These are phyloP conservation scores for Ceyx erithaca DNA, from an alignment of 2,797 vertebrate species.

Conservation along the genomic window DNA sequence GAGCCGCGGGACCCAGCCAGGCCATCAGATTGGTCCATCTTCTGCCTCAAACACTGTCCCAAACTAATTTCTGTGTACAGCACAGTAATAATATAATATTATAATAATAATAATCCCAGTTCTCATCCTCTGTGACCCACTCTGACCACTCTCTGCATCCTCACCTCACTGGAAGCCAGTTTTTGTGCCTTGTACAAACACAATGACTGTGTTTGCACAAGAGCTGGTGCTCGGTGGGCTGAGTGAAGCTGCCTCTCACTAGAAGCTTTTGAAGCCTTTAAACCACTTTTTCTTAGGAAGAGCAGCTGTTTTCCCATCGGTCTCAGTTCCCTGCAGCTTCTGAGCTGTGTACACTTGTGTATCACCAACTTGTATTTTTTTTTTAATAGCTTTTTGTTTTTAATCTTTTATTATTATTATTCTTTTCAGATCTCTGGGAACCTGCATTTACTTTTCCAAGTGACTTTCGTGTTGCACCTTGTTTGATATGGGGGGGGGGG, in stretches of 20 bases:
- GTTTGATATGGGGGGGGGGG: neutral
- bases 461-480: neutral
- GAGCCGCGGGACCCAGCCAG: accelerated
- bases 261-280: conserved; percentile 26
- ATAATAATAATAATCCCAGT: neutral
- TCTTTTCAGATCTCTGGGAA: neutral
- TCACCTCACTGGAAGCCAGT: accelerated
- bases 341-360: neutral
- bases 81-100: neutral
- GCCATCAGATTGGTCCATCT: neutral
- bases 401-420: too few relatives aligned
- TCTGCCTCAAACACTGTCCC: neutral
- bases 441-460: neutral
- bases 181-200: neutral
- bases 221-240: accelerated
- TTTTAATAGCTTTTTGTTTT: too few relatives aligned
- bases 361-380: neutral
- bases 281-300: neutral
- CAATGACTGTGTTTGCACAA: neutral
- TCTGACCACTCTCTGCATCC: neutral
- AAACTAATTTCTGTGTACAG: neutral
- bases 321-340: neutral
- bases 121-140: neutral
- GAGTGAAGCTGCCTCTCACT: conserved; percentile 2
- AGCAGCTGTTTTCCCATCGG: neutral